These are phyloP conservation scores for Silurus asotus DNA, from an alignment of 2,113 vertebrate genomes.

Conservation along the genomic window DNA sequence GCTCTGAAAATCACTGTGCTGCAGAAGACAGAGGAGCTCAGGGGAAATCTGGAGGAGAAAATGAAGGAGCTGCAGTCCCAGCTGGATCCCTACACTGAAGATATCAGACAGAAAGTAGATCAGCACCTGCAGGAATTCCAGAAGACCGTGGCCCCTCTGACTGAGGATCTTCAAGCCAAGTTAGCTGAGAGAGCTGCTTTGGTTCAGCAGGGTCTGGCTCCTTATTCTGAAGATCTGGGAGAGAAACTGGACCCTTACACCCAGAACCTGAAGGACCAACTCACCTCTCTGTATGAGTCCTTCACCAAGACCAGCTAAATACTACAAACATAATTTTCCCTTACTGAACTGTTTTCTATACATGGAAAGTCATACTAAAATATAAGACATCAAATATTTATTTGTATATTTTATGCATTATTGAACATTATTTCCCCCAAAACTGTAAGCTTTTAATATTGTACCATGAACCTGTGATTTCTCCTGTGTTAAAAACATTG, in stretches of 20 bases:
- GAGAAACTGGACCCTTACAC: constrained; percentile 61
- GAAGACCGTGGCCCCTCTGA: constrained; percentile 62
- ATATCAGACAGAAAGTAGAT: constrained; percentile 64
- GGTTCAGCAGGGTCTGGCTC: too few species aligned
- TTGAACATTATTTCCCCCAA: too few species aligned
- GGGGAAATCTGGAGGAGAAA: constrained; percentile 60
- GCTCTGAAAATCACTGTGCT: too few species aligned
- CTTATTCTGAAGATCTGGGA: constrained; percentile 56
- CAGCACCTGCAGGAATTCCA: constrained; percentile 66
- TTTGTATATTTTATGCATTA: too few species aligned
- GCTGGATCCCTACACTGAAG: constrained; percentile 59
- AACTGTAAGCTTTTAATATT: too few species aligned
- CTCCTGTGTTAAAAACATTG: too few species aligned
- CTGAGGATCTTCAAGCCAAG: constrained; percentile 63
- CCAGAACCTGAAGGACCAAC: constrained; percentile 62
- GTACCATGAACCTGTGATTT: too few species aligned
- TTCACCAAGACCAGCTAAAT: constrained; percentile 59
- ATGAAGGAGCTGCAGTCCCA: constrained; percentile 45
- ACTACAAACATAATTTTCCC: background rate
- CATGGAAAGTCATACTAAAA: too few species aligned
- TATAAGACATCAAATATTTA: too few species aligned
- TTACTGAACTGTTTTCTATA: too few species aligned
- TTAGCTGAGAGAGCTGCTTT: constrained; percentile 57
- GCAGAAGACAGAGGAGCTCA: constrained; percentile 67
- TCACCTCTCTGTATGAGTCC: constrained; percentile 60